Evolutionary conservation across 2,888 invertebrate species (phyloP).

Genomic region (Pocota personata): DNA sequence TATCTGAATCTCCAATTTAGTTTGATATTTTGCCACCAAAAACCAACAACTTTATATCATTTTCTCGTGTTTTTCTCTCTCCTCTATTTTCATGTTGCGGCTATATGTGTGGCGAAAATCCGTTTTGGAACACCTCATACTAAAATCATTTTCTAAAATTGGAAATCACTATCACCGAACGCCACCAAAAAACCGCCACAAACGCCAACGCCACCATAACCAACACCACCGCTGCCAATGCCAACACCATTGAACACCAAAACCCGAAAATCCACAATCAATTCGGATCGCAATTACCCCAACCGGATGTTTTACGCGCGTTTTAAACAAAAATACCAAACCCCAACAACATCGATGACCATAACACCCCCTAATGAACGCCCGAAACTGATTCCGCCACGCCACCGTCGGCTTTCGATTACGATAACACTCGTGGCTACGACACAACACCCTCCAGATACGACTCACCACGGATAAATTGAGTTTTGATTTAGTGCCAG

Average conservation of each 20-base stretch:
- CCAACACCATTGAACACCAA: neutral
- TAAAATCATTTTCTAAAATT: constrained; percentile 55
- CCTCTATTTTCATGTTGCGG: constrained; percentile 50
- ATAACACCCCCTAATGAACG: neutral
- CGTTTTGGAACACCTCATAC: neutral
- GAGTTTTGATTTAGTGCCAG: constrained; percentile 91
- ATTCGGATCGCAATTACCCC: constrained; percentile 59
- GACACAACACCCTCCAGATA: constrained; percentile 83
- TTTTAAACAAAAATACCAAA: constrained; percentile 58
- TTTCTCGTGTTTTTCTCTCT: constrained; percentile 7
- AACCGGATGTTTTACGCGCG: constrained; percentile 61
- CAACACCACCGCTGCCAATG: neutral
- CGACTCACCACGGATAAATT: constrained; percentile 93
- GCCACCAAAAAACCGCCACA: constrained; percentile 38
- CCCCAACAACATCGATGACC: constrained; percentile 13
- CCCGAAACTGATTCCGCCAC: neutral
- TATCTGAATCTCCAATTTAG: constrained; percentile 24
- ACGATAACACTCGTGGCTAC: neutral
- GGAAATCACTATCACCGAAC: constrained; percentile 39
- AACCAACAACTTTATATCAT: constrained; percentile 1
- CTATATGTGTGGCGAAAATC: neutral
- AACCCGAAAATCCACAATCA: constrained; percentile 44
- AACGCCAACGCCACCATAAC: constrained; percentile 37
- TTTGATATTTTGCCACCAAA: neutral
- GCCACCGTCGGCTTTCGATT: neutral